A percentile compares a stretch with the other conserved stretches of the same genome.
Conservation (phyloP, 2,113 vertebrate species). For the Trogon melanurus region DNA sequence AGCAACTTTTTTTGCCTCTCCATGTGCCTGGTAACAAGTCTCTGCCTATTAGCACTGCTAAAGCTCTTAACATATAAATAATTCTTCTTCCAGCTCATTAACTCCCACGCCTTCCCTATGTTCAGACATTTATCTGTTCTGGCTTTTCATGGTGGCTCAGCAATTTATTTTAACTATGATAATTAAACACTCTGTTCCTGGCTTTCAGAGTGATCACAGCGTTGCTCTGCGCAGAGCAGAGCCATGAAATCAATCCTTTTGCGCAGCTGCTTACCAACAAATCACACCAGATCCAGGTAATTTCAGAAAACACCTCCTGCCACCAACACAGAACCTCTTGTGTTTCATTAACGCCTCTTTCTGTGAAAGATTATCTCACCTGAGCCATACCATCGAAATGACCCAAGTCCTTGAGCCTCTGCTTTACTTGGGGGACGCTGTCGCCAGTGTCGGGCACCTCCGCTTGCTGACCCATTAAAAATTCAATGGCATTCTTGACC, state of each 20-base stretch:
- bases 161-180: conserved; percentile 39
- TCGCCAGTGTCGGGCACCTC: conserved; percentile 79
- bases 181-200: conserved; percentile 41
- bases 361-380: conserved; percentile 71
- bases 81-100: conserved; percentile 52
- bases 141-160: conserved; percentile 43
- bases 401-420: conserved; percentile 83
- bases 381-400: conserved; percentile 83
- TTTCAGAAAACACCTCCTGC: background rate
- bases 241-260: background rate
- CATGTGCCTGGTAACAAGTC: conserved; percentile 26
- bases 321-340: background rate
- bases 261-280: background rate
- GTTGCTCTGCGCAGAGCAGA: background rate
- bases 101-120: conserved; percentile 39
- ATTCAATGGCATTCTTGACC: conserved; percentile 84
- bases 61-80: conserved; percentile 52
- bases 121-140: conserved; percentile 56
- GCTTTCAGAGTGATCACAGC: conserved; percentile 6
- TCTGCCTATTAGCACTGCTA: conserved; percentile 39
- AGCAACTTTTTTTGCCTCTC: conserved; percentile 24
- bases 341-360: background rate
- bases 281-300: background rate
- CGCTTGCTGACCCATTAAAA: conserved; percentile 81
- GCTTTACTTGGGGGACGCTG: conserved; percentile 80